Evolutionary conservation across 2,113 vertebrate species (phyloP).

Genomic region (Aspidoscelis tigris): DNA sequence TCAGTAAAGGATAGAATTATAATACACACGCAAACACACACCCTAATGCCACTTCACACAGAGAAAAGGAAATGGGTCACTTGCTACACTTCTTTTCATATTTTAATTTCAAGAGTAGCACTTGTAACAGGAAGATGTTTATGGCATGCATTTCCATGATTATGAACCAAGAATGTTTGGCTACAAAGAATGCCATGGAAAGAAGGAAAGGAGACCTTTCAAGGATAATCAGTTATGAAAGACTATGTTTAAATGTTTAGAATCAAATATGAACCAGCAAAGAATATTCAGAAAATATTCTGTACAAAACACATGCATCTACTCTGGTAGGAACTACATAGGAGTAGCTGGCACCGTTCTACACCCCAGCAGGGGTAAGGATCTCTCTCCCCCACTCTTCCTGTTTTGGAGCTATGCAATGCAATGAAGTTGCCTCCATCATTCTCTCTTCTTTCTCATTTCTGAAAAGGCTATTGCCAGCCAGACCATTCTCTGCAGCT

Average conservation of each 20-base stretch:
- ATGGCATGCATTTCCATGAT: neutral
- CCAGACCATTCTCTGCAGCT: no score
- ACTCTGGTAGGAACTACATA: no score
- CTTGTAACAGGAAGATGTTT: neutral
- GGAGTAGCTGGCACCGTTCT: no score
- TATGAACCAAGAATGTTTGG: neutral
- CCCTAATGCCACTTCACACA: neutral
- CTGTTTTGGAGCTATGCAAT: no score
- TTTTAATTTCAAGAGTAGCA: neutral
- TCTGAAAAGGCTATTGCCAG: no score
- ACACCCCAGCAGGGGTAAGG: no score
- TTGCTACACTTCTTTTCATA: constrained; percentile 17
- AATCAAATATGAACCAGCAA: neutral
- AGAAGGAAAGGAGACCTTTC: neutral
- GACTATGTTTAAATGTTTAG: neutral
- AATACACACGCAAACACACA: neutral
- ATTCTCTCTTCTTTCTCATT: no score
- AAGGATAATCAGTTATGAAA: constrained; percentile 10
- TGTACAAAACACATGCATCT: neutral
- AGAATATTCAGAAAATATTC: neutral
- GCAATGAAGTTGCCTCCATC: no score
- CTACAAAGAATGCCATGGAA: neutral
- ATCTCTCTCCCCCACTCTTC: no score
- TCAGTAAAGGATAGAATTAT: constrained; percentile 20
- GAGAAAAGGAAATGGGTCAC: constrained; percentile 20